These are phyloP conservation scores for Diadumene lineata DNA, from an alignment of 92 coral and sea anemone genomes.

Conservation along the genomic window DNA sequence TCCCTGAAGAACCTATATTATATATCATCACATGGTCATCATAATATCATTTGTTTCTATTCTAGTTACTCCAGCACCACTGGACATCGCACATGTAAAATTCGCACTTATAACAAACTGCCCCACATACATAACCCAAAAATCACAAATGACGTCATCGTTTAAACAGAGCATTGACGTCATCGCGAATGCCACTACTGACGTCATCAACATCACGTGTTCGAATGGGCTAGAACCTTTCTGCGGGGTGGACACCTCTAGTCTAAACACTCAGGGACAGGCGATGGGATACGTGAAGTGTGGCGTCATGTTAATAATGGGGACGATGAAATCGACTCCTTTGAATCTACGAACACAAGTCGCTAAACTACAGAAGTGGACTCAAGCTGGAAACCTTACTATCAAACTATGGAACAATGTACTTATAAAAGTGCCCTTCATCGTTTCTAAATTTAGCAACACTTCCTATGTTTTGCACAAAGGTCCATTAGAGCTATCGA, in stretches of 20 bases:
- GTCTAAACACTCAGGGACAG: constrained; percentile 29
- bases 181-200: constrained; percentile 29
- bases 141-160: constrained; percentile 6
- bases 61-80: constrained; percentile 15
- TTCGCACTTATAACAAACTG: constrained; percentile 46
- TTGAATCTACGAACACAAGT: constrained; percentile 18
- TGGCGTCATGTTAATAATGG: constrained; percentile 46
- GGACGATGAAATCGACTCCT: constrained; percentile 25
- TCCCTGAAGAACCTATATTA: neutral
- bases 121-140: neutral
- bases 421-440: constrained; percentile 22
- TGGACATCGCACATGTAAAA: constrained; percentile 35
- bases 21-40: neutral
- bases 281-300: constrained; percentile 27
- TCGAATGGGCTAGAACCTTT: constrained; percentile 47
- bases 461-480: constrained; percentile 29
- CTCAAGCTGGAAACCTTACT: constrained; percentile 38
- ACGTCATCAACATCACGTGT: constrained; percentile 38
- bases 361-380: constrained; percentile 18
- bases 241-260: constrained; percentile 66
- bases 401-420: constrained; percentile 35
- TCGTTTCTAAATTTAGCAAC: constrained; percentile 38
- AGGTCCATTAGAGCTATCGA: constrained; percentile 6
- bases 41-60: neutral
- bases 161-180: constrained; percentile 27